A percentile compares a stretch with the other conserved stretches of the same genome.
These are phyloP conservation scores for Lasioglossum baleicum DNA, from an alignment of 1,140 invertebrate genomes.

Conservation along the genomic window DNA sequence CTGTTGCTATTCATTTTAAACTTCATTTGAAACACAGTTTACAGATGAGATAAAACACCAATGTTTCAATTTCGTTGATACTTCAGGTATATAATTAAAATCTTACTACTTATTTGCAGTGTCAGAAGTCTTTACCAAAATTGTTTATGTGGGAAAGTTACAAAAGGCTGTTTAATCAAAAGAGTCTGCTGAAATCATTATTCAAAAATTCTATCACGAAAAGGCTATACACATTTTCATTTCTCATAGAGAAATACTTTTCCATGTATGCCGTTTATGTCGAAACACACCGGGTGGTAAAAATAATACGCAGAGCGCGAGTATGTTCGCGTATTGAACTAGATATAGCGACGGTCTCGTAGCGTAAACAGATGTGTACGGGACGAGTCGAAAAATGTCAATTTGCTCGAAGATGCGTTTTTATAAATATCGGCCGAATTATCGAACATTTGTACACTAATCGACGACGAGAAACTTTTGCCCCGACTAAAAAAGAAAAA, in stretches of 20 bases:
- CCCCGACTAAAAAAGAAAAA: not conserved
- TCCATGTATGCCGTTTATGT: not conserved
- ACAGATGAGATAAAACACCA: no score
- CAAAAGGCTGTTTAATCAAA: no score
- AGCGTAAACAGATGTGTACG: conserved; percentile 6
- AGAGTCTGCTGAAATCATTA: no score
- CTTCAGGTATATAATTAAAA: no score
- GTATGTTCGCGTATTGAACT: not conserved
- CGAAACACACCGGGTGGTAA: not conserved
- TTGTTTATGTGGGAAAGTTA: no score
- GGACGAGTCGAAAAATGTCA: not conserved
- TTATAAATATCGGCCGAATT: not conserved
- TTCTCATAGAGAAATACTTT: not conserved
- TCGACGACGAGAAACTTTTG: not conserved
- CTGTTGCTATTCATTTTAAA: no score
- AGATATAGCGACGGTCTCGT: not conserved
- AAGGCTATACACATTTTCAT: not conserved
- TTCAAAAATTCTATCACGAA: no score
- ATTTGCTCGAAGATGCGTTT: not conserved
- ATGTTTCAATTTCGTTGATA: no score
- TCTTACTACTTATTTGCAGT: no score
- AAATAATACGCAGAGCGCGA: no score
- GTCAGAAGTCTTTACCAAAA: not conserved
- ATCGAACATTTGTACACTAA: not conserved
- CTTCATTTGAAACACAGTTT: no score